A percentile compares a stretch with the other conserved stretches of the same genome.
These are phyloP conservation scores for Eretmocerus hayati DNA, from an alignment of 2,888 invertebrate genomes.

Conservation along the genomic window DNA sequence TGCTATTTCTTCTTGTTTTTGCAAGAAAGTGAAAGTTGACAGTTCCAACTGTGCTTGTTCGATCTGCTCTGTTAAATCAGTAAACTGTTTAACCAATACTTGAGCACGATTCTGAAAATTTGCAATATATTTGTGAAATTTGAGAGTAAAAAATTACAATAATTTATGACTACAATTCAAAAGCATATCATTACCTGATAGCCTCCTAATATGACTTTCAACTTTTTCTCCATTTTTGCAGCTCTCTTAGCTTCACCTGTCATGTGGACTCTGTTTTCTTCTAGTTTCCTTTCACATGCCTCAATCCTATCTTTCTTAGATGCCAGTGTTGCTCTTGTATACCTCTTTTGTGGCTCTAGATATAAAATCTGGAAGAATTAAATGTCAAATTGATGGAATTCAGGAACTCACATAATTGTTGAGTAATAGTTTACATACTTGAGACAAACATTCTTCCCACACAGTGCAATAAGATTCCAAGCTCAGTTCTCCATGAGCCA, in stretches of 20 bases:
- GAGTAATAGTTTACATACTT: conserved; percentile 51
- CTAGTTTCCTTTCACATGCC: conserved; percentile 84
- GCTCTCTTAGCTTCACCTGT: conserved; percentile 93
- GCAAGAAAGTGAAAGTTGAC: conserved; percentile 84
- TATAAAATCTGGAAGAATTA: conserved; percentile 61
- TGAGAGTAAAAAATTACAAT: not conserved
- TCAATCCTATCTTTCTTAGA: conserved; percentile 94
- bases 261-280: conserved; percentile 93
- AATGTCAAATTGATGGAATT: not conserved
- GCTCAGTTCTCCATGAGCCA: conserved; percentile 92
- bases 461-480: conserved; percentile 89
- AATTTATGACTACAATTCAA: not conserved
- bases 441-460: conserved; percentile 94
- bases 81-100: conserved; percentile 77
- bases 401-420: conserved; percentile 19
- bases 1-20: conserved; percentile 83
- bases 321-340: conserved; percentile 89
- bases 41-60: conserved; percentile 85
- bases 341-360: conserved; percentile 84
- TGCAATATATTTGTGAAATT: too few species aligned
- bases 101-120: conserved; percentile 63
- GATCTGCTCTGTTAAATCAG: conserved; percentile 80
- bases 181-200: conserved; percentile 74
- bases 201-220: conserved; percentile 90
- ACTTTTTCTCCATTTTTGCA: conserved; percentile 95